These are phyloP conservation scores for Oxyura jamaicensis DNA, from an alignment of 2,113 vertebrate species.

Conservation along the genomic window DNA sequence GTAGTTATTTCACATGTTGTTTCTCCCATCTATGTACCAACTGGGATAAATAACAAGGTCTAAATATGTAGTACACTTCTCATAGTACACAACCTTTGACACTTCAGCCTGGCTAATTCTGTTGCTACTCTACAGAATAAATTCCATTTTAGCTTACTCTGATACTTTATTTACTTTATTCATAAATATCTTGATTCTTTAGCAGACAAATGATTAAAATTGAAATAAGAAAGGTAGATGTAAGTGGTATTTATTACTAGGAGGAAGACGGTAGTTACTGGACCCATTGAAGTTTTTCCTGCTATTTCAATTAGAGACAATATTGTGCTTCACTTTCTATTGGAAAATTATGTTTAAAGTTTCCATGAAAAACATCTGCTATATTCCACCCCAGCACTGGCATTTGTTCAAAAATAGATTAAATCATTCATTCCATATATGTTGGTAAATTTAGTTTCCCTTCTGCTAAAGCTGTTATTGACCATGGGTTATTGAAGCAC, in stretches of 20 bases:
- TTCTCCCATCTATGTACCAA: background rate
- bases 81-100: background rate
- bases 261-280: background rate
- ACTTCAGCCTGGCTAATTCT: background rate
- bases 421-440: conserved; percentile 51
- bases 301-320: background rate
- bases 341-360: conserved; percentile 51
- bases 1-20: background rate
- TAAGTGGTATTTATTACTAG: background rate
- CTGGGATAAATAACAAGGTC: conserved; percentile 20
- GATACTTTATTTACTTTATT: background rate
- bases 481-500: background rate
- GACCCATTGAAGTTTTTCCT: background rate
- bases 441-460: conserved; percentile 27
- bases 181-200: background rate
- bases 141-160: background rate
- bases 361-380: conserved; percentile 61
- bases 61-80: background rate
- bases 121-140: background rate
- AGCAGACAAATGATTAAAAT: background rate
- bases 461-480: conserved; percentile 58
- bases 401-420: background rate
- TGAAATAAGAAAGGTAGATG: background rate
- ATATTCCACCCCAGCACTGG: conserved; percentile 44
- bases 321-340: conserved; percentile 32